phyloP scores from a whole-genome alignment of 2,113 vertebrate species.

The Protobothrops mucrosquamatus region DNA sequence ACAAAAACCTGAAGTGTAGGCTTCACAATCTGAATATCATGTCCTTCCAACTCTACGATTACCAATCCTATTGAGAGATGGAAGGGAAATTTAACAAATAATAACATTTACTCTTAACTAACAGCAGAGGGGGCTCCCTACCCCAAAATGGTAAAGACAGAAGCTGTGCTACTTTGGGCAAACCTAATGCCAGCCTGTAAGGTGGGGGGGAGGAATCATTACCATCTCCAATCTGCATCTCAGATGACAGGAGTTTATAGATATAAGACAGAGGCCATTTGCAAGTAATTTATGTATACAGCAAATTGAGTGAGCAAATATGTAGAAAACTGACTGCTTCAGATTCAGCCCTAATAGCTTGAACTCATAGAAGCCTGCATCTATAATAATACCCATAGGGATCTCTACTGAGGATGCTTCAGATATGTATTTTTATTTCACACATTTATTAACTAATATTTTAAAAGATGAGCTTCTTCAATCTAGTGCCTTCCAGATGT shows the following conservation, averaged over 20 bases:
- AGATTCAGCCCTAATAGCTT: not conserved
- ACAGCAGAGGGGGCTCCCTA: constrained; percentile 52
- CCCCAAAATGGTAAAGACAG: not conserved
- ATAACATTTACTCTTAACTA: not conserved
- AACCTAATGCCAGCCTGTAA: not conserved
- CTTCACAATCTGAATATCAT: not conserved
- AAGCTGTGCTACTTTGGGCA: accelerated
- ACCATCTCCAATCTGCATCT: not conserved
- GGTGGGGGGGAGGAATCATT: not conserved
- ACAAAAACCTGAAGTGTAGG: not conserved
- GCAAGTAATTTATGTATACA: not conserved
- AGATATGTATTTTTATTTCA: not conserved
- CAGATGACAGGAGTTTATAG: not conserved
- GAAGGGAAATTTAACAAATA: not conserved
- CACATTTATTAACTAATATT: not conserved
- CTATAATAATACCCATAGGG: not conserved
- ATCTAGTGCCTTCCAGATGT: not conserved
- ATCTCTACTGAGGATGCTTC: not conserved
- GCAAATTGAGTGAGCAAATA: not conserved
- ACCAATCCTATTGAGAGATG: not conserved
- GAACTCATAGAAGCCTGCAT: not conserved
- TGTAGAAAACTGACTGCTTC: not conserved
- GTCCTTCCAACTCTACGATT: not conserved
- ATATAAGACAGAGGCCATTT: not conserved
- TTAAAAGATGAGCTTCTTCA: not conserved